Conservation (phyloP, 1,140 invertebrate genomes). For the Monochamus saltuarius region DNA sequence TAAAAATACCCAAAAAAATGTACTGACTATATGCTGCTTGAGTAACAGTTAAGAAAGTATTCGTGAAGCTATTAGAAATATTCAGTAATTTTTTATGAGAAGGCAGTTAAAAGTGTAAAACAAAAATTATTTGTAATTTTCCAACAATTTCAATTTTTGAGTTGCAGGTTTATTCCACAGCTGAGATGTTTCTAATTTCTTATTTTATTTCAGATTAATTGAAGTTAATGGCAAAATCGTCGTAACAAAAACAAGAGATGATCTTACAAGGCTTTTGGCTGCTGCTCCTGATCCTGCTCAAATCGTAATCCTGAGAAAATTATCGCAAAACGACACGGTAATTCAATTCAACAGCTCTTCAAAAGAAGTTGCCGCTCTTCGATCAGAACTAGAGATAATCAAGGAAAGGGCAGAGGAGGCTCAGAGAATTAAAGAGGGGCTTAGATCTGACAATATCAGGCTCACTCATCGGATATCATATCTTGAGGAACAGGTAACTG, state of each 20-base stretch:
- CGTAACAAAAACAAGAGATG: constrained; percentile 67
- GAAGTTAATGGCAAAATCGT: constrained; percentile 82
- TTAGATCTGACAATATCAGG: constrained; percentile 77
- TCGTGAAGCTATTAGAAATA: too few species aligned
- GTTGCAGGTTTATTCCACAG: too few species aligned
- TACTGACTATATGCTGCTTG: too few species aligned
- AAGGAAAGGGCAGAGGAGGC: constrained; percentile 63
- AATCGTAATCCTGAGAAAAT: constrained; percentile 53
- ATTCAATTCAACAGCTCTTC: constrained; percentile 40
- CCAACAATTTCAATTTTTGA: too few species aligned
- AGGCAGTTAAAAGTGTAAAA: too few species aligned
- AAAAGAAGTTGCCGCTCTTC: constrained; percentile 52
- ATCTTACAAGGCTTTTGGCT: constrained; percentile 65
- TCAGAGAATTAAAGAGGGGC: constrained; percentile 61
- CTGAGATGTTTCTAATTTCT: too few species aligned
- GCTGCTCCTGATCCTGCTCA: constrained; percentile 59
- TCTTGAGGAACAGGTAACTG: constrained; percentile 78
- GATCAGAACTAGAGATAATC: constrained; percentile 58
- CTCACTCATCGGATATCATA: constrained; percentile 85
- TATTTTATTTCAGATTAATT: constrained; percentile 70
- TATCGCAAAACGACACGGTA: constrained; percentile 48
- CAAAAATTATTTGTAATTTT: too few species aligned
- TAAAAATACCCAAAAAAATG: too few species aligned
- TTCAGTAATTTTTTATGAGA: too few species aligned
- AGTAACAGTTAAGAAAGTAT: too few species aligned